These are phyloP conservation scores for Steinernema khuongi DNA, from an alignment of 1,140 invertebrate species.

Conservation along the genomic window DNA sequence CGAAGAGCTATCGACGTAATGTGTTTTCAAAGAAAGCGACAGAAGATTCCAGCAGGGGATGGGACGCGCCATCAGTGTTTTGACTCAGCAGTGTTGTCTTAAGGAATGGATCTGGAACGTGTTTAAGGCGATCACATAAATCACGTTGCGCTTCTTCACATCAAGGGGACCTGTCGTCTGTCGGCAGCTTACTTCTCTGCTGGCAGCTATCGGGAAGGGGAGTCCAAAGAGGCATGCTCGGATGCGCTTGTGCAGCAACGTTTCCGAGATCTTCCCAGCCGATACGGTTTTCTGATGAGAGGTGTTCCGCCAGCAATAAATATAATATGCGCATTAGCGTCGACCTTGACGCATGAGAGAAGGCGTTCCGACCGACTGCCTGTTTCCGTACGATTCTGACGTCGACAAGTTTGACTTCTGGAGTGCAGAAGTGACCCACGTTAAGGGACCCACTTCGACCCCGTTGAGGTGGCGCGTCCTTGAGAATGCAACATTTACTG, in stretches of 20 bases:
- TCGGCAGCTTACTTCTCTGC: neutral
- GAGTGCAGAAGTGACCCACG: neutral
- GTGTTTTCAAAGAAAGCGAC: neutral
- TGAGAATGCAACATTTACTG: conserved; percentile 10
- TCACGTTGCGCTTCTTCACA: conserved; percentile 1
- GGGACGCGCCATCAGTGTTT: neutral
- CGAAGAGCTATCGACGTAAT: no score
- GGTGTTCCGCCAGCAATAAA: conserved; percentile 14
- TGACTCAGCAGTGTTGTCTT: neutral
- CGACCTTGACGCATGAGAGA: conserved; percentile 6
- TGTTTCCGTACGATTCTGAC: neutral
- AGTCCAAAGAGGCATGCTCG: neutral
- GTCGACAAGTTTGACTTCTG: neutral
- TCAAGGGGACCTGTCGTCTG: neutral
- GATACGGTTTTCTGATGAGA: conserved; percentile 12
- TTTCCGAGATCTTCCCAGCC: conserved; percentile 9
- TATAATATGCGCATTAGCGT: conserved; percentile 13
- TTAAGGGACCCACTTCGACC: neutral
- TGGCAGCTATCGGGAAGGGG: neutral
- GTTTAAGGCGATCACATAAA: conserved; percentile 7
- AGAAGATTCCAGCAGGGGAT: neutral
- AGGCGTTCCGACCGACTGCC: neutral
- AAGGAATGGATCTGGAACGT: conserved; percentile 11
- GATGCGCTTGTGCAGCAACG: neutral
- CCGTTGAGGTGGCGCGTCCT: neutral